These are phyloP conservation scores for Drosophila percnosoma DNA, from an alignment of 2,888 invertebrate genomes.

Conservation along the genomic window DNA sequence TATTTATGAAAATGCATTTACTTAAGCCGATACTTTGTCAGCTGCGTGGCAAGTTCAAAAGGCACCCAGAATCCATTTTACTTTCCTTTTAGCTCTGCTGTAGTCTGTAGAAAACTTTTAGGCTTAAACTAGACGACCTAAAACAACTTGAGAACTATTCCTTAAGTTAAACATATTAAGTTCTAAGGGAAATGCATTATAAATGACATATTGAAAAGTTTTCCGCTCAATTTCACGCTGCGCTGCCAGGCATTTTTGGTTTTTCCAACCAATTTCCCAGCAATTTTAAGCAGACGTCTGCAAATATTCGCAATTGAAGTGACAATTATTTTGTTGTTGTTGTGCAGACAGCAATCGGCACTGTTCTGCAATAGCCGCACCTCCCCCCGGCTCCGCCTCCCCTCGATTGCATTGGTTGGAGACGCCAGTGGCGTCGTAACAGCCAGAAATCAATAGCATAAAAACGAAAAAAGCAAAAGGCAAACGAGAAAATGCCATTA, in stretches of 20 bases:
- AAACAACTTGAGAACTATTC: not conserved
- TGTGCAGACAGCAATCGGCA: conserved; percentile 3
- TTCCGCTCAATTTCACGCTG: conserved; percentile 8
- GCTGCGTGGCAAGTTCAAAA: not conserved
- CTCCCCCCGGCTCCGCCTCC: not conserved
- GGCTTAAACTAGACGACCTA: not conserved
- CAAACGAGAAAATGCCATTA: conserved; percentile 77
- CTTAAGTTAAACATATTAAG: not conserved
- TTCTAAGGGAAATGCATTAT: conserved; percentile 1
- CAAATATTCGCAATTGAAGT: conserved; percentile 31
- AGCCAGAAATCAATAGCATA: conserved; percentile 73
- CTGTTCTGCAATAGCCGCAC: not conserved
- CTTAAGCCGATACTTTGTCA: not conserved
- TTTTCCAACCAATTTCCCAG: conserved; percentile 63
- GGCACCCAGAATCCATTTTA: not conserved
- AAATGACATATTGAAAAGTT: conserved; percentile 8
- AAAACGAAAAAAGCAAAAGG: conserved; percentile 55
- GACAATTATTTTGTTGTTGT: conserved; percentile 12
- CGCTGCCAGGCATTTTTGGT: conserved; percentile 13
- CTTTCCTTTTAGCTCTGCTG: not conserved
- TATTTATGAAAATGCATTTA: not conserved
- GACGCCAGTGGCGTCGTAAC: conserved; percentile 40
- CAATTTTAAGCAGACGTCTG: conserved; percentile 45
- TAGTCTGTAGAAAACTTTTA: not conserved
- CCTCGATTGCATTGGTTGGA: not conserved